Evolutionary conservation across 2,888 invertebrate genomes (phyloP).

Genomic region (Diaprepes abbreviatus): DNA sequence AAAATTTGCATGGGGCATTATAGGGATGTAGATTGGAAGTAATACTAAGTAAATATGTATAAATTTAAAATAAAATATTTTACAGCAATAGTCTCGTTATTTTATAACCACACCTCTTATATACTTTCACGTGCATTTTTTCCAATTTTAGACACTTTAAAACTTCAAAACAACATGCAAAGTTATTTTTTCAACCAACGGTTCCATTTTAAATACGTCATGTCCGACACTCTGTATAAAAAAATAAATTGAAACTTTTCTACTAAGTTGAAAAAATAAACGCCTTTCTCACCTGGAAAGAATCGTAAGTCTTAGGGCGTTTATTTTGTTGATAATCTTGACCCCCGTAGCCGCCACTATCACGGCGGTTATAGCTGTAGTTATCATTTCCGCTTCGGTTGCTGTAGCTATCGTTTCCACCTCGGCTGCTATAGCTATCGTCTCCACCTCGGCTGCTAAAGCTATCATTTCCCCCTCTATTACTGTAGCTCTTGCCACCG

Average conservation of each 20-base stretch:
- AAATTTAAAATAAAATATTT: too few species aligned
- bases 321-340: slow-evolving; percentile 61
- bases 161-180: too few species aligned
- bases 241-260: background rate
- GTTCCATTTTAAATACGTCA: too few species aligned
- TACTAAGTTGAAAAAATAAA: background rate
- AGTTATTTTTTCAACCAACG: too few species aligned
- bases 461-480: slow-evolving; percentile 23
- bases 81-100: too few species aligned
- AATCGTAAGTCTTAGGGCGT: slow-evolving; percentile 66
- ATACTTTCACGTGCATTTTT: too few species aligned
- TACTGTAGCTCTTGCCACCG: slow-evolving; percentile 38
- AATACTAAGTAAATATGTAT: too few species aligned
- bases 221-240: too few species aligned
- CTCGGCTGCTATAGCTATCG: slow-evolving; percentile 51
- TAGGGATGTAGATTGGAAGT: too few species aligned
- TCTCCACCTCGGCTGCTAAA: slow-evolving; percentile 7
- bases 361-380: slow-evolving; percentile 35
- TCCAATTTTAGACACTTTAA: too few species aligned
- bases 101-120: too few species aligned
- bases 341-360: slow-evolving; percentile 58
- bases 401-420: slow-evolving; percentile 60
- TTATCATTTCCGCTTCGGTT: slow-evolving; percentile 52
- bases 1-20: too few species aligned
- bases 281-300: slow-evolving; percentile 59